phyloP scores from a whole-genome alignment of 2,797 vertebrate genomes.

The Phrynocephalus guinanensis region DNA sequence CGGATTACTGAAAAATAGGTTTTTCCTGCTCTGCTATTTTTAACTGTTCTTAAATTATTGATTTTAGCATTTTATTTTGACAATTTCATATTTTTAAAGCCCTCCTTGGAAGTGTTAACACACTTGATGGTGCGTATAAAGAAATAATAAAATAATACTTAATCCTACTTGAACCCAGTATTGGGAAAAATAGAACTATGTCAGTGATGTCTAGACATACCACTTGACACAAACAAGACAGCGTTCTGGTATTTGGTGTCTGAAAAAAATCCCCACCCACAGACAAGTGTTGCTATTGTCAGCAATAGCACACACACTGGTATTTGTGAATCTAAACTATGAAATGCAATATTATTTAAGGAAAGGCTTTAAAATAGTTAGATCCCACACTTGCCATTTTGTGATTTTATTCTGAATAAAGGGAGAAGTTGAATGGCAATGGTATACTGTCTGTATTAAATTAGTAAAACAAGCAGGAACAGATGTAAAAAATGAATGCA shows the following conservation, averaged over 20 bases:
- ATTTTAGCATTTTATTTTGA: not conserved
- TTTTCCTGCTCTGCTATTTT: not conserved
- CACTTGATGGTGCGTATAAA: not conserved
- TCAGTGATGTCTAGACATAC: constrained; percentile 20
- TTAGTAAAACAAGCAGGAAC: not conserved
- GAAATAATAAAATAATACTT: not conserved
- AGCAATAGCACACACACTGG: constrained; percentile 2
- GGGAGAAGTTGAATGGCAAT: not conserved
- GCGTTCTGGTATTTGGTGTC: constrained; percentile 14
- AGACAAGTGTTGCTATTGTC: constrained; percentile 9
- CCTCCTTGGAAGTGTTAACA: not conserved
- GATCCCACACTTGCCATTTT: not conserved
- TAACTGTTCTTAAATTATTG: not conserved
- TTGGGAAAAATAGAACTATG: not conserved
- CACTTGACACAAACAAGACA: constrained; percentile 13
- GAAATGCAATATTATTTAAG: constrained; percentile 21
- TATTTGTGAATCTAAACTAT: constrained; percentile 16
- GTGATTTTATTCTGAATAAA: not conserved
- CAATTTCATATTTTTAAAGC: not conserved
- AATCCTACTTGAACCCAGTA: not conserved
- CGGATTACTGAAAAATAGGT: not conserved
- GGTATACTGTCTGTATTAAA: not conserved
- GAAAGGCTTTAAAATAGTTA: constrained; percentile 13
- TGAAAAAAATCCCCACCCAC: constrained; percentile 14
- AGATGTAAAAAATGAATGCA: not conserved